These are phyloP conservation scores for Pantherophis vulpinus DNA, from an alignment of 2,797 vertebrate species.

Conservation along the genomic window DNA sequence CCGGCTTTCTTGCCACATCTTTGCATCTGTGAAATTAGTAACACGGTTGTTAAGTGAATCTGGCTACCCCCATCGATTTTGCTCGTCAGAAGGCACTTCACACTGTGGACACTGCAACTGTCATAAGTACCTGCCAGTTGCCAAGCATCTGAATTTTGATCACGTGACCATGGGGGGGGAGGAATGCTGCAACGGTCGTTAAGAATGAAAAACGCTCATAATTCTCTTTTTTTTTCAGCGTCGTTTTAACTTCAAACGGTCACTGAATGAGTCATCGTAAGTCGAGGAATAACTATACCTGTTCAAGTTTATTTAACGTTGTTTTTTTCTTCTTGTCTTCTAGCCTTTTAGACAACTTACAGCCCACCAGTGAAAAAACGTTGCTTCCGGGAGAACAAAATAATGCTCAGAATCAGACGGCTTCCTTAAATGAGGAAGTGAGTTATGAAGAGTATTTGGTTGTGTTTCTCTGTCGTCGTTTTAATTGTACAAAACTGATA, in stretches of 20 bases:
- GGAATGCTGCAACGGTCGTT: no score
- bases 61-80: no score
- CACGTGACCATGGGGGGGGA: no score
- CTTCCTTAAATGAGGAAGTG: conserved; percentile 82
- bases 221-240: background rate
- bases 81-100: no score
- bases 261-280: background rate
- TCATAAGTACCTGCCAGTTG: no score
- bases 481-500: background rate
- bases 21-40: no score
- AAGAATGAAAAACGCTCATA: no score
- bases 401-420: conserved; percentile 68
- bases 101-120: no score
- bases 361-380: conserved; percentile 66
- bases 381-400: conserved; percentile 68
- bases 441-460: conserved; percentile 14
- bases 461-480: background rate
- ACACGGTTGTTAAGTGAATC: no score
- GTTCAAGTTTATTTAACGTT: background rate
- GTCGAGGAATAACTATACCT: background rate
- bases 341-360: conserved; percentile 79
- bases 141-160: no score
- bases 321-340: conserved; percentile 30
- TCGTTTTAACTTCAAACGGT: background rate
- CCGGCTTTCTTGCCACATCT: no score